phyloP scores from a whole-genome alignment of 2,888 invertebrate species.

The Thalpophila matura region DNA sequence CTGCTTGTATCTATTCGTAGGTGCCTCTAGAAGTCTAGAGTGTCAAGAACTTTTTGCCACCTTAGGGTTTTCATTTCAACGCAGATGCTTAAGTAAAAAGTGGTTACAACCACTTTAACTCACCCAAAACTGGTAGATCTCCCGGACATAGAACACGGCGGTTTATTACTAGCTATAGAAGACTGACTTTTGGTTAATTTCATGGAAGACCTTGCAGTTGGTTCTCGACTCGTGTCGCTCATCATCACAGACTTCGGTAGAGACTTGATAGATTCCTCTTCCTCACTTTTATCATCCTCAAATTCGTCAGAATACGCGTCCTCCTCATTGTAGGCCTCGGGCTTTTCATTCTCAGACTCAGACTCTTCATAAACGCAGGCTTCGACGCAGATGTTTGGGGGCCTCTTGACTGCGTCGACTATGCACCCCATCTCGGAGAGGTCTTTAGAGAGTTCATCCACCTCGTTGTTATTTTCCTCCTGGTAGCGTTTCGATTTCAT shows the following conservation, averaged over 20 bases:
- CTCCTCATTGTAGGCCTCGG: constrained; percentile 70
- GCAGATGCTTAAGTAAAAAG: neutral
- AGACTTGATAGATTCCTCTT: constrained; percentile 55
- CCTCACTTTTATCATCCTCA: constrained; percentile 84
- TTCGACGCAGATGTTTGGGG: constrained; percentile 85
- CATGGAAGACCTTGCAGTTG: constrained; percentile 65
- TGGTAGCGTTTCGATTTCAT: constrained; percentile 78
- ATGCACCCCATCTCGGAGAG: constrained; percentile 87
- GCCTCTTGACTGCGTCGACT: constrained; percentile 82
- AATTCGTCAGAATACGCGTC: constrained; percentile 87
- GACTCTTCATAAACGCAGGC: constrained; percentile 77
- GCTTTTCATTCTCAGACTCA: constrained; percentile 73
- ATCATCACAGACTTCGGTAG: constrained; percentile 67
- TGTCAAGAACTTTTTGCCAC: too few species aligned
- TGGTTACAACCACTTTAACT: constrained; percentile 54
- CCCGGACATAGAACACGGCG: constrained; percentile 75
- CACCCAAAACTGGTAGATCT: constrained; percentile 83
- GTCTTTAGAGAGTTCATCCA: constrained; percentile 85
- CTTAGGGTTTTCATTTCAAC: too few species aligned
- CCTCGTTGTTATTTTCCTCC: constrained; percentile 88
- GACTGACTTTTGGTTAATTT: constrained; percentile 82
- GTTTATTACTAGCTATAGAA: constrained; percentile 72
- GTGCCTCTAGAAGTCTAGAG: too few species aligned
- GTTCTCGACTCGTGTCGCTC: constrained; percentile 61
- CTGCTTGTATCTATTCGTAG: too few species aligned